Evolutionary conservation across 2,113 vertebrate genomes (phyloP), one percentile per base, ranked within the genome.

Genomic region (Hydrochoerus hydrochaeris): DNA sequence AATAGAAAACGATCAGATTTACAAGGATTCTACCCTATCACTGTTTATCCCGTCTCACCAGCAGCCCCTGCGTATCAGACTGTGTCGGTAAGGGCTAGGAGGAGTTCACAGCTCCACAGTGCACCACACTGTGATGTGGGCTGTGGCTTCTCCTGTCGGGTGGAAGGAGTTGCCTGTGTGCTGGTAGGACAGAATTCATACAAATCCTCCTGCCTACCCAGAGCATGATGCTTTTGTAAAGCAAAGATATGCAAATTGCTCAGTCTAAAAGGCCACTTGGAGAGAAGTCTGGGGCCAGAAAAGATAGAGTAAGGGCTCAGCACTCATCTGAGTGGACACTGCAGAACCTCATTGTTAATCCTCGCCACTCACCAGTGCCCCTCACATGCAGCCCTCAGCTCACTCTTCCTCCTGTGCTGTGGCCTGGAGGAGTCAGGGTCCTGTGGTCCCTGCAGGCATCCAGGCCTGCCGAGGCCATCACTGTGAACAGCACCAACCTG

Each of bases 41-140:
- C 19, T 0, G 0, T 20, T 24, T 20, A 0, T 10, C 13, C 3
- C n/a, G n/a, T 73, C 57, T 62, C 19, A 10, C 20, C 30, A 5
- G 0, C n/a, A 28, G 22, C 28, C 30, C 30, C 19, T 2, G 4
- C 2, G 4, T 6, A 7, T 19, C 44, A 49, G 58, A 32, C 0
- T 2, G 44, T 0, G 0, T 58, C 4, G 26, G 62, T 7, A 14
- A 28, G 16, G 19, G 12, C 30, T 1, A 13, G 49, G 6, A 17
- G 62, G 28, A 8, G 35, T 17, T 63, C n/a, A 35, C 9, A 14
- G 14, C 3, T 6, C 54, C 1, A 6, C 3, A 2, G 14, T n/a
- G 46, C 35, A 13, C 3, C 41, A 5, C 1, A 20, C 4, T 32
- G 35, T 46, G 30, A 32, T 3, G 19, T 1, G 2, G 69, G 35